Percentiles rank a stretch among this genome's conserved stretches.
Conservation (phyloP, 2,797 vertebrate genomes). For the Sciaenops ocellatus region DNA sequence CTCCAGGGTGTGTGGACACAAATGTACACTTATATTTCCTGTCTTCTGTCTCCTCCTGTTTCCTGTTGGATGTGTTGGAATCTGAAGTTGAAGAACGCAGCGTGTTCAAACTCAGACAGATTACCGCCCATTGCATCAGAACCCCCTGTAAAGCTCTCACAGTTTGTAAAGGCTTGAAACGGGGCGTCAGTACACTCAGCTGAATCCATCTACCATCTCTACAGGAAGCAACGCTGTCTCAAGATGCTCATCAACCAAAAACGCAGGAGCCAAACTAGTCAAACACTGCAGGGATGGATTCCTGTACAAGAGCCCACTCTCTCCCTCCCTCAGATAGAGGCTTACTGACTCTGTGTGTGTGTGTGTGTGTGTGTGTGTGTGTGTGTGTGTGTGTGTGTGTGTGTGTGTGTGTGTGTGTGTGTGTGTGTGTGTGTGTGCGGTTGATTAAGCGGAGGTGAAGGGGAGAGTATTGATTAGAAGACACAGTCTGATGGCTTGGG, state of each 20-base stretch:
- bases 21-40: background rate
- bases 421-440: slow-evolving; percentile 5
- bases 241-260: slow-evolving; percentile 47
- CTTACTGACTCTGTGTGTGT: slow-evolving; percentile 21
- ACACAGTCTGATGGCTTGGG: slow-evolving; percentile 28
- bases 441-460: slow-evolving; percentile 54
- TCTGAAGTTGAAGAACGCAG: slow-evolving; percentile 15
- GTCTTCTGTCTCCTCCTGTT: slow-evolving; percentile 9
- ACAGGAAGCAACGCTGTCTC: slow-evolving; percentile 49
- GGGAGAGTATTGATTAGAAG: slow-evolving; percentile 66
- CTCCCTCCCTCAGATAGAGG: slow-evolving; percentile 8
- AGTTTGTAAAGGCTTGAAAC: slow-evolving; percentile 45
- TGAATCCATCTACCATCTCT: slow-evolving; percentile 33
- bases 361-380: slow-evolving; percentile 14
- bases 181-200: slow-evolving; percentile 7
- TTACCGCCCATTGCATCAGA: slow-evolving; percentile 76
- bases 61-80: slow-evolving; percentile 23
- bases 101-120: slow-evolving; percentile 32
- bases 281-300: slow-evolving; percentile 33
- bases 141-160: slow-evolving; percentile 3
- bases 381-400: slow-evolving; percentile 13
- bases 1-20: background rate
- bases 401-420: slow-evolving; percentile 17
- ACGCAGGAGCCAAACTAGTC: slow-evolving; percentile 20
- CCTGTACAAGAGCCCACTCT: slow-evolving; percentile 10